phyloP scores from a whole-genome alignment of 30 jellyfish, hydroid and myxozoan species.

The Catostylus mosaicus region DNA sequence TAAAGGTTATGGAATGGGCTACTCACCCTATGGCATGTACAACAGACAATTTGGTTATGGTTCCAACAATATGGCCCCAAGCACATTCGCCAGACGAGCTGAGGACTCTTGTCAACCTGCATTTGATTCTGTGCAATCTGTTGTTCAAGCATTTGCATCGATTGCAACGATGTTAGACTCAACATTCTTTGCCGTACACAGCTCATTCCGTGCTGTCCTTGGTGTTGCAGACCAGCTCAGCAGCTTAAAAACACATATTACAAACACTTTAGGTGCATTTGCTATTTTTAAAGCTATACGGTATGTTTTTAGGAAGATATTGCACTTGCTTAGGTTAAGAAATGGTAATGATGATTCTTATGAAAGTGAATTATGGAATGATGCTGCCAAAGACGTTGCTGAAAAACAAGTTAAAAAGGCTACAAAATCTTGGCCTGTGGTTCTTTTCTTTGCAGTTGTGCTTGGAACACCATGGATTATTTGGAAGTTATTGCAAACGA shows the following conservation, averaged over 20 bases:
- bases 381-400: conserved; percentile 27
- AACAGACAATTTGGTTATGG: conserved; percentile 40
- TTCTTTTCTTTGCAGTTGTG: conserved; percentile 76
- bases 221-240: conserved; percentile 93
- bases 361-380: conserved; percentile 70
- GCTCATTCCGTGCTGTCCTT: conserved; percentile 83
- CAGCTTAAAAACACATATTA: conserved; percentile 47
- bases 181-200: conserved; percentile 89
- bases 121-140: conserved; percentile 79
- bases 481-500: conserved; percentile 78
- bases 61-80: conserved; percentile 29
- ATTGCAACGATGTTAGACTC: conserved; percentile 88
- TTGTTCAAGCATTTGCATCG: conserved; percentile 92
- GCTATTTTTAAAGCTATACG: conserved; percentile 49
- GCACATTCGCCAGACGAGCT: conserved; percentile 54
- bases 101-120: conserved; percentile 75
- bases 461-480: conserved; percentile 90
- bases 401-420: conserved; percentile 23
- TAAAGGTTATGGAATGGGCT: conserved; percentile 29
- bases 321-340: conserved; percentile 54
- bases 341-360: conserved; percentile 8
- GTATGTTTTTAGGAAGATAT: conserved; percentile 50
- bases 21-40: conserved; percentile 5
- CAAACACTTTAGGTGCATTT: conserved; percentile 75
- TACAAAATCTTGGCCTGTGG: conserved; percentile 79